Evolutionary conservation across 2,797 vertebrate species (phyloP).

Genomic region (Tauraco hartlaubi): DNA sequence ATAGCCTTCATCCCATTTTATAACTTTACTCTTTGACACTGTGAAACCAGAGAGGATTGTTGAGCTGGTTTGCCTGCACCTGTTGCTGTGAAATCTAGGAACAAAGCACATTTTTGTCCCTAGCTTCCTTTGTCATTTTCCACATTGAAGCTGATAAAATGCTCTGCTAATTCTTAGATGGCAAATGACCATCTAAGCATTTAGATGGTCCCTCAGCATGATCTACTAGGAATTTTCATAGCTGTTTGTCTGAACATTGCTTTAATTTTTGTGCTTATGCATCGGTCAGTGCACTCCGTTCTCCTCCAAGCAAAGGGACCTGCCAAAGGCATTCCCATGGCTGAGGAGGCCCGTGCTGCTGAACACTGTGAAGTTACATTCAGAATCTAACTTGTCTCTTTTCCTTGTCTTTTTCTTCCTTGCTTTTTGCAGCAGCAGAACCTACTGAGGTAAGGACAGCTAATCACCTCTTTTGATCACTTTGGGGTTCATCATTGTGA

Average conservation of each 20-base stretch:
- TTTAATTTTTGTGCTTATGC: not conserved
- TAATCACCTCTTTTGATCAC: not conserved
- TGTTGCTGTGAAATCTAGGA: not conserved
- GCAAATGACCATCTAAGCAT: not conserved
- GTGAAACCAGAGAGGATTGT: not conserved
- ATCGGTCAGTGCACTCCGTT: not conserved
- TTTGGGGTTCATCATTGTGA: not conserved
- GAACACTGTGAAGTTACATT: not conserved
- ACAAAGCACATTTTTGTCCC: not conserved
- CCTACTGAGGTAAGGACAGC: constrained; percentile 52
- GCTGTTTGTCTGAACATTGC: not conserved
- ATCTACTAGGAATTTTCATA: not conserved
- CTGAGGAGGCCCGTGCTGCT: not conserved
- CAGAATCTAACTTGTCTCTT: not conserved
- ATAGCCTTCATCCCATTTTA: not conserved
- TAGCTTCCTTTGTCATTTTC: not conserved
- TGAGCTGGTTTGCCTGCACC: not conserved
- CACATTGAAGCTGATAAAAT: not conserved
- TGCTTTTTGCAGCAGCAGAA: constrained; percentile 32
- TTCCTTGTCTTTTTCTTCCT: not conserved
- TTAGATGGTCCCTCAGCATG: not conserved
- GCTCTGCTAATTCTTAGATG: not conserved
- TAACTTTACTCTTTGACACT: not conserved
- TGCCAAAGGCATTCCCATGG: not conserved
- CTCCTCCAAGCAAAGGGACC: not conserved